Evolutionary conservation across 2,797 vertebrate genomes (phyloP), one percentile per base, ranked within the genome.

Genomic region (Lateolabrax maculatus): DNA sequence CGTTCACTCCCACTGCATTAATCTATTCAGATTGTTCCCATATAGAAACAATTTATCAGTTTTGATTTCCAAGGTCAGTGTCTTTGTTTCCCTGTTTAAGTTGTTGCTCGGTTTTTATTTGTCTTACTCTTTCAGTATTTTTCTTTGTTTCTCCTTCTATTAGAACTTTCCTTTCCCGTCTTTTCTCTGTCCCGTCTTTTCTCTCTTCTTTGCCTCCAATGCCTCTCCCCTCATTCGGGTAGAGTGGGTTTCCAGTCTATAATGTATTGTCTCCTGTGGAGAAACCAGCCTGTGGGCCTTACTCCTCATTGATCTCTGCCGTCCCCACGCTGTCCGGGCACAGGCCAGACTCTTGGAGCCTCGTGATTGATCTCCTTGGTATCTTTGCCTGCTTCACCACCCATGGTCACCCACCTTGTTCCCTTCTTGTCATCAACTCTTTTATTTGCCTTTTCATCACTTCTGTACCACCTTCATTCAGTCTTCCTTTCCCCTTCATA

Each of bases 301-400:
- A 66, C 72, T 91, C 80, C 79, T 83, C 90, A 95, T 95, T 91
- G 94, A 96, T 95, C 91, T 84, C 79, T 83, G 82, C 78, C 77
- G 81, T 88, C 71, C 87, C 78, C 73, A 62, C 2, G 9, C 73
- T 49, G 78, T 80, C 75, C 68, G 9, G 77, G 64, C 64, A 72
- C n/a, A 86, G 75, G 44, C 68, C 84, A 70, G 89, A 85, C 80
- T 71, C 74, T 75, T 25, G 87, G 90, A 89, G 88, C 81, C 88
- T 52, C 11, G 63, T 87, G 83, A 94, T 93, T 91, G 89, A 93
- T 93, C 87, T 83, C 67, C 39, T 76, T 51, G 9, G 58, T 77
- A 75, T 71, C 69, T 73, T 71, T 71, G 58, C 52, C 68, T 49
- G 56, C 58, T 46, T 79, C 78, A 23, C 74, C 52, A 60, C 66